These are phyloP conservation scores for Nannoperca obscura DNA, from an alignment of 2,797 vertebrate genomes.

Conservation along the genomic window DNA sequence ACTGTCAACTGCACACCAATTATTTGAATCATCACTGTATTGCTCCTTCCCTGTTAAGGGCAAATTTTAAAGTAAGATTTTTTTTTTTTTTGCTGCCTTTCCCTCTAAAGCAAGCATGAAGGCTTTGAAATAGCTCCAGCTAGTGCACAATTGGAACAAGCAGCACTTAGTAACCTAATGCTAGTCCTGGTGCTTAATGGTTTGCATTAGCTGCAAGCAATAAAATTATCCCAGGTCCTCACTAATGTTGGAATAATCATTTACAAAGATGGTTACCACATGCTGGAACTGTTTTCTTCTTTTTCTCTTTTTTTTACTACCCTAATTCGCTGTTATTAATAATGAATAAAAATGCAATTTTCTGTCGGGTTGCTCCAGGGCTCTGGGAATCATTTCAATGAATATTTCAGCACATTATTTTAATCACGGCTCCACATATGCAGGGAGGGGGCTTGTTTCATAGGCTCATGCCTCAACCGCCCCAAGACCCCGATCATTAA, in stretches of 20 bases:
- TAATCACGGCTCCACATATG: conserved; percentile 94
- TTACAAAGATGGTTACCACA: conserved; percentile 98
- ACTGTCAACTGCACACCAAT: conserved; percentile 62
- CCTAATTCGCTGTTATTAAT: conserved; percentile 99
- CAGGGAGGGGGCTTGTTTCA: conserved; percentile 89
- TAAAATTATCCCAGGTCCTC: conserved; percentile 91
- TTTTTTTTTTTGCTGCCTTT: conserved; percentile 48
- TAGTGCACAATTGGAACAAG: conserved; percentile 66
- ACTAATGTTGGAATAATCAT: conserved; percentile 96
- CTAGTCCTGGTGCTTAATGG: conserved; percentile 88
- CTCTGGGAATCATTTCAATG: conserved; percentile 97
- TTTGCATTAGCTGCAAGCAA: conserved; percentile 92
- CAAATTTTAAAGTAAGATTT: conserved; percentile 66
- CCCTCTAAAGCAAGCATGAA: conserved; percentile 54
- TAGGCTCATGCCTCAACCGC: conserved; percentile 91
- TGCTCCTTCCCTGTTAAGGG: conserved; percentile 41
- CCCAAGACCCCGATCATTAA: conserved; percentile 93
- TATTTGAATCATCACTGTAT: conserved; percentile 64
- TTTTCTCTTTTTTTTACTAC: conserved; percentile 84
- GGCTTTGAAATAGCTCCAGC: conserved; percentile 78
- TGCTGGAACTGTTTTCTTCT: conserved; percentile 86
- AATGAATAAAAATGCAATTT: conserved; percentile 99
- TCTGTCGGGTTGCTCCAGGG: conserved; percentile 92
- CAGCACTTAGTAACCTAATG: conserved; percentile 86
- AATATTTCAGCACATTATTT: conserved; percentile 99